These are phyloP conservation scores for Rhyacichthys aspro DNA, from an alignment of 2,797 vertebrate genomes.

Conservation along the genomic window DNA sequence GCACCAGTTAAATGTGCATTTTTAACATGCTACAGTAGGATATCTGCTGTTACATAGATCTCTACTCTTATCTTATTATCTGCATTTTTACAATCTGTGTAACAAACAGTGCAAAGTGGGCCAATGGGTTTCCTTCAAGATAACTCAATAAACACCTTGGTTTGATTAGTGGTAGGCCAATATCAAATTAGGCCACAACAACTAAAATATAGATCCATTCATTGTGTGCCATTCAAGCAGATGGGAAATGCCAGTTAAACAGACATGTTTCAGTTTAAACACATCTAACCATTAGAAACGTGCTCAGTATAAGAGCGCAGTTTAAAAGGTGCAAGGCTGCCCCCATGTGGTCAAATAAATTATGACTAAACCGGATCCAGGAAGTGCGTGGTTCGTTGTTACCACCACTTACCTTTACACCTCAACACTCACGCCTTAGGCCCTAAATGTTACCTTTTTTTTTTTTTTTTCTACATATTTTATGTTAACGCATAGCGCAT, in stretches of 20 bases:
- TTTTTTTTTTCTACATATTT: no score
- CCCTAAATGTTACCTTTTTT: background rate
- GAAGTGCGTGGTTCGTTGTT: conserved; percentile 46
- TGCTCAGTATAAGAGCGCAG: background rate
- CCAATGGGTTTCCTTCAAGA: background rate
- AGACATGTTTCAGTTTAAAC: no score
- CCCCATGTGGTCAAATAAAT: conserved; percentile 44
- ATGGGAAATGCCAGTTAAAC: no score
- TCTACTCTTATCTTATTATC: no score
- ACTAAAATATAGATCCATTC: no score
- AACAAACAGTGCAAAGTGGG: background rate
- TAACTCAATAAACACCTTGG: background rate
- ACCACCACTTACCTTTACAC: background rate
- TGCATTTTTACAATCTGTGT: no score
- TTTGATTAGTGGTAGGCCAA: background rate
- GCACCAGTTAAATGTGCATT: no score
- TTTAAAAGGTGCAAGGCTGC: conserved; percentile 12
- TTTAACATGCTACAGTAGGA: no score
- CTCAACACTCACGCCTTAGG: background rate
- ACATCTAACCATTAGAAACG: no score
- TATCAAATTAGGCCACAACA: no score
- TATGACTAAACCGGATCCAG: conserved; percentile 32
- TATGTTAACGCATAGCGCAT: background rate
- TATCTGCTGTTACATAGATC: no score
- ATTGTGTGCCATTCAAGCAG: no score